phyloP scores from a whole-genome alignment of 2,113 vertebrate species.

The Lontra canadensis region DNA sequence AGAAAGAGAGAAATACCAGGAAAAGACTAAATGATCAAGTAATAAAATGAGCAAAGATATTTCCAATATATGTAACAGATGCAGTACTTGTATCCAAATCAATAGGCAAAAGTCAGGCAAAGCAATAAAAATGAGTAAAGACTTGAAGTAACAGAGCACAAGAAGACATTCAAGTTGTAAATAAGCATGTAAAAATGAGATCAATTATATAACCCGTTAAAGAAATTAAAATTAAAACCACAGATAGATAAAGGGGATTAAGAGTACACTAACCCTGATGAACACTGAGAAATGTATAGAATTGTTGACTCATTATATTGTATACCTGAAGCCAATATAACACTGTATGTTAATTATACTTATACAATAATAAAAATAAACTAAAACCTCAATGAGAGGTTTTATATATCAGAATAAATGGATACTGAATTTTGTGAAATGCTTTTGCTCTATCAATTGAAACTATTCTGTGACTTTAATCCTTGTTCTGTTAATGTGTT shows the following conservation, averaged over 20 bases:
- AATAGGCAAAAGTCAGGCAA: background rate
- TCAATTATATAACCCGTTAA: background rate
- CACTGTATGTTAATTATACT: background rate
- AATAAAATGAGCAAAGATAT: background rate
- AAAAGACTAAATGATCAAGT: background rate
- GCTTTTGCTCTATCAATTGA: background rate
- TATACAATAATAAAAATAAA: background rate
- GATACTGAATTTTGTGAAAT: background rate
- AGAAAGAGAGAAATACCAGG: background rate
- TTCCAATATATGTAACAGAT: background rate
- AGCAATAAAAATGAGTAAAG: background rate
- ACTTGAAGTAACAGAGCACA: background rate
- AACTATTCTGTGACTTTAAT: background rate
- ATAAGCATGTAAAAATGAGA: background rate
- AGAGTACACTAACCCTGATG: background rate
- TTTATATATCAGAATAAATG: background rate
- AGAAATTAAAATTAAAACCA: background rate
- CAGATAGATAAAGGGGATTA: background rate
- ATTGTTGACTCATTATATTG: background rate
- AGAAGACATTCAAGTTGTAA: background rate
- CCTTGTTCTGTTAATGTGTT: background rate
- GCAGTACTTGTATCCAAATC: background rate
- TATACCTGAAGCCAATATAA: background rate
- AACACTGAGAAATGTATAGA: background rate
- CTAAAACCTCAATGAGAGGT: background rate